Percentiles rank a stretch among this genome's conserved stretches.
These are phyloP conservation scores for Hippocampus mohnikei DNA, from an alignment of 2,113 vertebrate species.

Conservation along the genomic window DNA sequence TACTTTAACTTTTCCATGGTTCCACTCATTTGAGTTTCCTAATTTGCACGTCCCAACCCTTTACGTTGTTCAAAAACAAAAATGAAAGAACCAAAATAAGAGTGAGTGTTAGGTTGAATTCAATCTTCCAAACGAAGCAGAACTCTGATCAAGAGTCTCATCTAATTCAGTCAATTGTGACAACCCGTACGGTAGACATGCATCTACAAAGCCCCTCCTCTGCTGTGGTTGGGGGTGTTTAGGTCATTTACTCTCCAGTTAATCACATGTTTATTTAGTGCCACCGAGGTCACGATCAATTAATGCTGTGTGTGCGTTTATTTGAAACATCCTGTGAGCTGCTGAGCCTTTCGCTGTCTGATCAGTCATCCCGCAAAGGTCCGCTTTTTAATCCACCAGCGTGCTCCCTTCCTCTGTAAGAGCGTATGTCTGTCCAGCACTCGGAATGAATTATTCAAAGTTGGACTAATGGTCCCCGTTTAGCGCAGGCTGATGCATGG, in stretches of 20 bases:
- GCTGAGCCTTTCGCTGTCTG: conserved; percentile 46
- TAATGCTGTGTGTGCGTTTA: conserved; percentile 58
- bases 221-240: conserved; percentile 34
- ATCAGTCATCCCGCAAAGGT: conserved; percentile 63
- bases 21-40: not conserved
- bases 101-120: not conserved
- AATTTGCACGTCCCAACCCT: not conserved
- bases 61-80: not conserved
- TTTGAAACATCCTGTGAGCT: conserved; percentile 66
- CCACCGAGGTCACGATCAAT: conserved; percentile 66
- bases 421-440: conserved; percentile 40
- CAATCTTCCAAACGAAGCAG: not conserved
- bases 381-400: conserved; percentile 61
- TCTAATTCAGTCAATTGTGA: conserved; percentile 9
- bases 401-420: conserved; percentile 26
- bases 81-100: not conserved
- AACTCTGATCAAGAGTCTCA: not conserved
- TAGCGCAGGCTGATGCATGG: conserved; percentile 56
- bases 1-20: not conserved
- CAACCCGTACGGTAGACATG: not conserved
- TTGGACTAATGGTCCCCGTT: conserved; percentile 69
- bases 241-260: conserved; percentile 62
- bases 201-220: conserved; percentile 36
- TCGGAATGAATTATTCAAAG: conserved; percentile 69
- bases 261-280: conserved; percentile 75